phyloP scores from a whole-genome alignment of 2,113 vertebrate species.

The Chlorocebus sabaeus region DNA sequence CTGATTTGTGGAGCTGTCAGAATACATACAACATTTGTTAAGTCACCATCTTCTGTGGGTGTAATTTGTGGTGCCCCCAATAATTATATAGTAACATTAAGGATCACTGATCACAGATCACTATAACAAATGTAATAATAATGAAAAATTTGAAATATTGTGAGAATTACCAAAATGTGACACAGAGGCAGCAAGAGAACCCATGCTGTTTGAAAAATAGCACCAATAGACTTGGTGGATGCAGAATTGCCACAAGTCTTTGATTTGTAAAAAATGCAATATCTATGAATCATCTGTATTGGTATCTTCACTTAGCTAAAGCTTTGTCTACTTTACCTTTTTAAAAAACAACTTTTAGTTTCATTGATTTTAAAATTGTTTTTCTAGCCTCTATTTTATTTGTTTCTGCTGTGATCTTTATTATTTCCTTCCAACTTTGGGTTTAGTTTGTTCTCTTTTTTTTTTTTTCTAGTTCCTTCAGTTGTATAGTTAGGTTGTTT shows the following conservation, averaged over 20 bases:
- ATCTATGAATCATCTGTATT: not conserved
- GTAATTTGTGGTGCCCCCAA: not conserved
- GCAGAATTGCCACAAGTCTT: not conserved
- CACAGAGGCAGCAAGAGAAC: not conserved
- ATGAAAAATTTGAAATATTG: not conserved
- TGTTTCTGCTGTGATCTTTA: not conserved
- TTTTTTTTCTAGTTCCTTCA: not conserved
- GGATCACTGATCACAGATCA: not conserved
- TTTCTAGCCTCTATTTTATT: not conserved
- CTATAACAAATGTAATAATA: not conserved
- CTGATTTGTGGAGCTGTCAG: not conserved
- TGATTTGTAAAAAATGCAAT: not conserved
- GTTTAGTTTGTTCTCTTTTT: not conserved
- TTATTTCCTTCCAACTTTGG: not conserved
- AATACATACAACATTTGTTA: not conserved
- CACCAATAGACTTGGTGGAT: not conserved
- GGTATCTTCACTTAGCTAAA: not conserved
- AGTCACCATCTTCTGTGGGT: not conserved
- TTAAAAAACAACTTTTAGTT: not conserved
- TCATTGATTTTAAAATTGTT: not conserved
- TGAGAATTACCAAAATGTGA: not conserved
- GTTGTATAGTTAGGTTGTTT: not conserved
- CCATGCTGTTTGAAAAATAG: not conserved
- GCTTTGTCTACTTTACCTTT: not conserved
- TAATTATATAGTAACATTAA: not conserved